Base-by-base conservation (phyloP, 1,140 invertebrate species). In the Micrasema minimum region DNA sequence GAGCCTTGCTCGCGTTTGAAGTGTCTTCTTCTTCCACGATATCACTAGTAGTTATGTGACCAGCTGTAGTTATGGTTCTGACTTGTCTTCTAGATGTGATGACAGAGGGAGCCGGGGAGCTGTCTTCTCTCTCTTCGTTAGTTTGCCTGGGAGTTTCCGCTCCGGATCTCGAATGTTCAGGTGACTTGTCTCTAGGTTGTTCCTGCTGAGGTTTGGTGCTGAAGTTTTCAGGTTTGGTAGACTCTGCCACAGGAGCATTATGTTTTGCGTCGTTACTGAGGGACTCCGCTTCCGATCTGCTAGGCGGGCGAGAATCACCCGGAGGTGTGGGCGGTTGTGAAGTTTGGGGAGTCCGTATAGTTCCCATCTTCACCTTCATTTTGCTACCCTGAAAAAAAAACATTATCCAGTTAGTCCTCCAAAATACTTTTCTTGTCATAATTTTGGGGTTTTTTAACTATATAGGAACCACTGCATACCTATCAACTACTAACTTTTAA, bases 21-120 rank as follows among this genome's bases (percentile, higher is more conserved):
- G 23, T 37, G 6, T 69, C 66, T 38, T 81, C 80, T 0, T 74
- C 50, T 31, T 87, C 85, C 2, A 72, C 75, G 2, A 83, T 71
- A 0, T 78, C 79, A 26, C 80, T 79, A 50, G 85, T 85, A 1
- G 87, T 88, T 48, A 88, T 88, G 71, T 88, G 87, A 1, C 87
- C 87, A 7, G 87, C 82, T 2, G 87, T 84, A 3, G 87, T 88
- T 57, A 88, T 89, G 2, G 87, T 88, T n/a, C 87, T 80, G 14
- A 88, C 81, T 35, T 84, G 83, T 35, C 86, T 81, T 20, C 86
- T 82, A 16, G 83, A 83, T 2, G 85, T 86, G 69, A 88, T 88
- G 10, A 89, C 87, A 4, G 86, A 84, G 3, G 79, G 48, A 9
- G 55, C 35, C 26, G 61, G 38, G 7, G 59, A 31, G 1, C 23